Conservation (phyloP, 2,797 vertebrate genomes). For the Sarcophilus harrisii region DNA sequence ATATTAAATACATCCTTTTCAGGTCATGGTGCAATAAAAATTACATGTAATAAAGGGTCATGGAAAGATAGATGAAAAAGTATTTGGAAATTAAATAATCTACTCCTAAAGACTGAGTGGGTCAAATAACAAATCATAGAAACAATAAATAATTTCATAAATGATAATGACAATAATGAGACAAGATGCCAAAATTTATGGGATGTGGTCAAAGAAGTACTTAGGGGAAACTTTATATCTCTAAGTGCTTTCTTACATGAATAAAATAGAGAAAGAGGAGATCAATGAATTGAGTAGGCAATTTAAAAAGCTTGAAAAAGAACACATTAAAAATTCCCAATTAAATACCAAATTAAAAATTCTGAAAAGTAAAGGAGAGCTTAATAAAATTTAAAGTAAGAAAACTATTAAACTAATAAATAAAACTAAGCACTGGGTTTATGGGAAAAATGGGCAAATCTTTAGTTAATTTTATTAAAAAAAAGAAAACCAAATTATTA, state of each 20-base stretch:
- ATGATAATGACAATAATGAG: not conserved
- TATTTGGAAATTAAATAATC: not conserved
- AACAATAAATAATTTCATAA: not conserved
- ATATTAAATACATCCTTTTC: not conserved
- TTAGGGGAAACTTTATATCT: not conserved
- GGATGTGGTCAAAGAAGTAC: not conserved
- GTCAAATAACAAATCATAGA: not conserved
- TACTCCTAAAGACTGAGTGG: not conserved
- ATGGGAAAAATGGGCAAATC: not conserved
- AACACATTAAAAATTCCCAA: not conserved
- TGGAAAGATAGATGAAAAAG: not conserved
- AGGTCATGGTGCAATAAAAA: not conserved
- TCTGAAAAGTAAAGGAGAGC: not conserved
- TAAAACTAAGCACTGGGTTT: not conserved
- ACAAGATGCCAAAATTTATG: not conserved
- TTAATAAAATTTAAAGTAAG: not conserved
- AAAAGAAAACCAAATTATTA: not conserved
- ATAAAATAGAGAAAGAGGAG: not conserved
- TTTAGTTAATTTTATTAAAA: not conserved
- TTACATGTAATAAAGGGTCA: not conserved
- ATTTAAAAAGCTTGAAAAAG: not conserved
- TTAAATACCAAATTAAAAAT: not conserved
- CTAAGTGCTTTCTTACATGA: too few species aligned
- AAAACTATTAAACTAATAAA: not conserved
- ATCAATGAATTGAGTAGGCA: not conserved